Evolutionary conservation across 2,113 vertebrate species (phyloP).

Genomic region (Microcebus ravelobensis): DNA sequence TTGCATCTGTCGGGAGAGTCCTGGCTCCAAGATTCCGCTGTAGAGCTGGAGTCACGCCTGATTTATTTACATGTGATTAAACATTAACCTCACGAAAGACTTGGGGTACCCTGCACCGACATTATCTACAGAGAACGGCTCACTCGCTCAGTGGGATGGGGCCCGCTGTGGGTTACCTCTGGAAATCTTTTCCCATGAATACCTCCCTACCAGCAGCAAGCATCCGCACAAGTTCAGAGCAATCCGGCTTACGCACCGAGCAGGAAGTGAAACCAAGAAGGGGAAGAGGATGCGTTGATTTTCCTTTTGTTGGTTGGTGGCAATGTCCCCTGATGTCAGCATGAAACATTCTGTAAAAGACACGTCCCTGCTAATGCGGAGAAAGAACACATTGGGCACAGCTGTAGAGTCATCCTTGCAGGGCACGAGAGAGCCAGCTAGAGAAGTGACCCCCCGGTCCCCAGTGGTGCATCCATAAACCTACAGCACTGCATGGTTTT

Average conservation of each 20-base stretch:
- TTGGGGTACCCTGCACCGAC: background rate
- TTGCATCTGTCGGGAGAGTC: background rate
- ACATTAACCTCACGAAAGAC: background rate
- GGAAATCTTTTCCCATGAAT: background rate
- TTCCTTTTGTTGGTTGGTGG: slow-evolving; percentile 26
- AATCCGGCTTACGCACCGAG: background rate
- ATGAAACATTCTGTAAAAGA: background rate
- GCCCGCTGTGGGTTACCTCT: background rate
- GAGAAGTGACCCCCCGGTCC: background rate
- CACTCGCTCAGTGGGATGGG: background rate
- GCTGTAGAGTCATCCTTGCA: background rate
- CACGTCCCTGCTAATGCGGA: background rate
- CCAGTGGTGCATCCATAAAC: background rate
- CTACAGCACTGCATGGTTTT: background rate
- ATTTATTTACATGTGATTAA: slow-evolving; percentile 38
- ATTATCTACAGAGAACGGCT: background rate
- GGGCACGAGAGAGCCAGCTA: background rate
- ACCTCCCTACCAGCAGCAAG: background rate
- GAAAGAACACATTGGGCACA: slow-evolving; percentile 46
- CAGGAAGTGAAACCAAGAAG: background rate
- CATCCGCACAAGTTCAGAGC: background rate
- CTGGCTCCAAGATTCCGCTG: background rate
- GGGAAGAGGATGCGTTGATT: background rate
- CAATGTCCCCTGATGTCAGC: slow-evolving; percentile 32
- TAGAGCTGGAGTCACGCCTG: background rate